Conservation (phyloP, 2,888 invertebrate genomes). For the Agriopis aurantiaria region DNA sequence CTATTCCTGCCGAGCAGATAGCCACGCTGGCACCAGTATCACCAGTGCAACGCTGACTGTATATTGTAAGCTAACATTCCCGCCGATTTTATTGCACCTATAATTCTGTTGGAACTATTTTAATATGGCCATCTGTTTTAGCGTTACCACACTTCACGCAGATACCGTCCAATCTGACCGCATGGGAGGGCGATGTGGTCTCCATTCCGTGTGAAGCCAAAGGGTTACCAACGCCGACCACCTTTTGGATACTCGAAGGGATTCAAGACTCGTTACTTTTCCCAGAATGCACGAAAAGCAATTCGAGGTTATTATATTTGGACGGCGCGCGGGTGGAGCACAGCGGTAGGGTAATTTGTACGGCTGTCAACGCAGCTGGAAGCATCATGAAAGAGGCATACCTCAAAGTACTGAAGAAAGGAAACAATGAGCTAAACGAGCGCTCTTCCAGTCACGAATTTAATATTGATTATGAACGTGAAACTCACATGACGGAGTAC, state of each 20-base stretch:
- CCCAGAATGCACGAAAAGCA: conserved; percentile 83
- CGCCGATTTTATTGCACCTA: conserved; percentile 75
- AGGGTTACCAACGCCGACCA: conserved; percentile 96
- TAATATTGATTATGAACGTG: conserved; percentile 70
- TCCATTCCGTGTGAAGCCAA: conserved; percentile 96
- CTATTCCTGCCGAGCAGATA: conserved; percentile 96
- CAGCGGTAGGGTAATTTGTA: conserved; percentile 82
- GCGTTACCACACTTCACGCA: conserved; percentile 95
- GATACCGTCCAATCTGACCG: conserved; percentile 95
- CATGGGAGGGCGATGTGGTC: conserved; percentile 94
- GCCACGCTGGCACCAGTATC: conserved; percentile 94
- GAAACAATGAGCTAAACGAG: conserved; percentile 73
- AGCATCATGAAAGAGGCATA: conserved; percentile 84
- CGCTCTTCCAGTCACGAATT: conserved; percentile 67
- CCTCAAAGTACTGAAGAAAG: conserved; percentile 79
- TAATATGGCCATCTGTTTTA: conserved; percentile 86
- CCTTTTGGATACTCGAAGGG: conserved; percentile 98
- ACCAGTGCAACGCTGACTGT: conserved; percentile 96
- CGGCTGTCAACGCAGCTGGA: conserved; percentile 82
- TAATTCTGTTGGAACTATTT: conserved; percentile 74
- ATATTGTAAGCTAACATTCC: conserved; percentile 91
- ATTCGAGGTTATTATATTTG: conserved; percentile 80
- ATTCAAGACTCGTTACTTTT: conserved; percentile 89
- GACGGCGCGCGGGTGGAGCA: conserved; percentile 78
- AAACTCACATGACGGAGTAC: conserved; percentile 88